Evolutionary conservation across 2,888 invertebrate genomes (phyloP), one percentile per base, ranked within the genome.

Genomic region (Galerucella nymphaeae): DNA sequence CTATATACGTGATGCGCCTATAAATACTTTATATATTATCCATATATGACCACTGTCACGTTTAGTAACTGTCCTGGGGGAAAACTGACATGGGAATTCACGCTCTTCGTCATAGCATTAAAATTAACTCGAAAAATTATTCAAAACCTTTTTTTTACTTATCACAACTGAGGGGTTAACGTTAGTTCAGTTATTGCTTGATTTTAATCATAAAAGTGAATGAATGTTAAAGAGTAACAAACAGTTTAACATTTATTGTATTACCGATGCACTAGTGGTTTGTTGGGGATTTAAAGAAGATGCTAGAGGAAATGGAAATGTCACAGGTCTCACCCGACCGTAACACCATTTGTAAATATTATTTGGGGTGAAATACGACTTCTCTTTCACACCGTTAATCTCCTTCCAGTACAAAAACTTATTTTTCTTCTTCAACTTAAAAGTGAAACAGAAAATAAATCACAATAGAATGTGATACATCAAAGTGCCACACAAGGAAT

Each of bases 1-100:
- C 83, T 75, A 75, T 78, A 82, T 81, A 84, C 84, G 84, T 84
- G 84, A 84, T 83, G 80, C 75, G 83, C 80, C 78, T 83, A 81
- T 83, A 83, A 83, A 83, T 82, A 83, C 81, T 80, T 80, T 80
- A 82, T 80, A 82, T 81, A 79, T 81, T 80, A 80, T 81, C 79
- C 77, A 82, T 82, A 80, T 81, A 80, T 81, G 80, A 79, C 79
- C 80, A 75, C 78, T 78, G 77, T 79, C 80, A 80, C 73, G 73
- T 73, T 70, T 58, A 45, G 57, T 72, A 73, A 70, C 65, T 66
- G 58, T 64, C 57, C 71, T 58, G 45, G 66, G 67, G 70, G 70
- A 68, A 53, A 67, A 66, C 50, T 62, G 70, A 55, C 63, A 66
- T 38, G 57, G 66, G 63, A 66, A 53, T 71, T 73, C 68, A 65